Percentiles rank a stretch among this genome's conserved stretches.
Evolutionary conservation across 2,888 invertebrate species (phyloP).

Genomic region (Scotopteryx bipunctaria): DNA sequence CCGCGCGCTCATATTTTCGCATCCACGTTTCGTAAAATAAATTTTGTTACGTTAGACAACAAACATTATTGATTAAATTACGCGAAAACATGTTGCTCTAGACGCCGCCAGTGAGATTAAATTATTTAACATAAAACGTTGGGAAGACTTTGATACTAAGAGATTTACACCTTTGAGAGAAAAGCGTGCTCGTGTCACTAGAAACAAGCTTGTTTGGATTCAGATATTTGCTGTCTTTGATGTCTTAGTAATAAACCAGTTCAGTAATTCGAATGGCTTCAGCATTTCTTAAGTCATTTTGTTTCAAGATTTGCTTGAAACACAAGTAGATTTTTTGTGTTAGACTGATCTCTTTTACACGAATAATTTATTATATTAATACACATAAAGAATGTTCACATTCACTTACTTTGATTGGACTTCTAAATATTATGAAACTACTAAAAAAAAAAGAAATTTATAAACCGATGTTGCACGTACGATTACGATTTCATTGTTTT

Average conservation of each 20-base stretch:
- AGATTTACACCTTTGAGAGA: conserved; percentile 59
- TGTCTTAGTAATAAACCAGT: not conserved
- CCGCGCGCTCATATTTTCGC: conserved; percentile 40
- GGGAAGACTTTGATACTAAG: conserved; percentile 60
- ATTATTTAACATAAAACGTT: conserved; percentile 69
- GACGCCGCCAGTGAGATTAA: conserved; percentile 61
- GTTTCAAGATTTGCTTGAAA: no score
- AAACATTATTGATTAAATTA: conserved; percentile 70
- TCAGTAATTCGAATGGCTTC: not conserved
- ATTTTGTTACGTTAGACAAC: conserved; percentile 52
- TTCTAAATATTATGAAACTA: no score
- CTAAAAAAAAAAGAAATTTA: not conserved
- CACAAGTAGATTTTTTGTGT: no score
- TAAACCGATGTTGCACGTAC: no score
- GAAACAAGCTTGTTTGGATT: conserved; percentile 50
- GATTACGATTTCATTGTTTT: not conserved
- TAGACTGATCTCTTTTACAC: no score
- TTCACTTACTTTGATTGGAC: no score
- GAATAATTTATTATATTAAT: not conserved
- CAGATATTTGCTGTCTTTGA: conserved; percentile 52
- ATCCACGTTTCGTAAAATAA: conserved; percentile 43
- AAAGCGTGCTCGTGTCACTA: conserved; percentile 54
- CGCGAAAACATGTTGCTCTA: conserved; percentile 61
- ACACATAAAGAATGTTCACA: no score
- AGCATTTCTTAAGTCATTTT: not conserved